Base-by-base conservation (phyloP, 1,140 invertebrate genomes). In the Drosophila serrata region DNA sequence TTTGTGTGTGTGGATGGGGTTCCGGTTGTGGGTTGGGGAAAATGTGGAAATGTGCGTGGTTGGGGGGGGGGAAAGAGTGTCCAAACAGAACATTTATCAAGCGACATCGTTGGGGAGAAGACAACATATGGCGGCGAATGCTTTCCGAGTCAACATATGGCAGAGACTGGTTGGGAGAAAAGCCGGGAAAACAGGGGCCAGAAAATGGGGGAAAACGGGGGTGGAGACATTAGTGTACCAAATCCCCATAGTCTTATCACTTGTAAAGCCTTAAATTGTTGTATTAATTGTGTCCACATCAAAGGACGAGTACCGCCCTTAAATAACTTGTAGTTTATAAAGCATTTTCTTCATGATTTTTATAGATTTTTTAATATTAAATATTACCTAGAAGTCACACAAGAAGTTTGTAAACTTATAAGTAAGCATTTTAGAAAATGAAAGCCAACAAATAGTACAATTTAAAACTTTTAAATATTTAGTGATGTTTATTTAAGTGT, bases 11-110 rank as follows among this genome's bases (percentile, higher is more conserved):
- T 13, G 13, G 17, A 13, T 43, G 43, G 31, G 53, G 68, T 42
- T 70, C 35, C 12, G 33, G 24, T 19, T 45, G 13, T 19, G 12
- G 12, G 11, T 4, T 15, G 43, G 19, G 49, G 31, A 35, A 56
- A 17, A 22, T n/a, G 58, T 17, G 12, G n/a, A n/a, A n/a, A n/a
- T 51, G 42, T 64, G 63, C 29, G 24, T 22, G 42, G n/a, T 22
- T 24, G 2, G 24, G 42, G 39, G 22, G 43, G 11, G 62, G 19
- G 6, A 22, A 6, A 51, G 19, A 35, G 15, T 17, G 45, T 57
- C 53, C 22, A 40, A 55, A 29, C 31, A 73, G 56, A 53, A 80
- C 82, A 88, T 88, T 90, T 88, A 88, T 88, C 84, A 88, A 78
- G 68, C 80, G 77, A 75, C 85, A 88, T 64, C 51, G 45, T 24